These are phyloP conservation scores for Lasioglossum morio DNA, from an alignment of 2,888 invertebrate genomes.

Conservation along the genomic window DNA sequence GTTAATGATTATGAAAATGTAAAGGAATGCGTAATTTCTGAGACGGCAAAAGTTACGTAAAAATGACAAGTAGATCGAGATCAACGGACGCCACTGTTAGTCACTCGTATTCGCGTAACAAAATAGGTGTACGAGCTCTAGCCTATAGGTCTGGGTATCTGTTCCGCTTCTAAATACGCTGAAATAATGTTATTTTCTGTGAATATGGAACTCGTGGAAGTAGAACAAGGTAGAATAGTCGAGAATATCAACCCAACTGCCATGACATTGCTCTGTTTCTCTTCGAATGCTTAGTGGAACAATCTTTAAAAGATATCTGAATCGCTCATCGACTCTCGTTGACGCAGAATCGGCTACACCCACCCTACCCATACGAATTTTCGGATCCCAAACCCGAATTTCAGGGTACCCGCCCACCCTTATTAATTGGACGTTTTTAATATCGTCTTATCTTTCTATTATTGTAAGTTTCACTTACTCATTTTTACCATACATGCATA, in stretches of 20 bases:
- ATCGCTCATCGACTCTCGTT: background rate
- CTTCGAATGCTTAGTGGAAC: background rate
- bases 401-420: no score
- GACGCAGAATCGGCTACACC: no score
- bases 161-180: background rate
- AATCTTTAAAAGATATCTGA: background rate
- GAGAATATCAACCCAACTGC: background rate
- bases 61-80: background rate
- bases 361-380: no score
- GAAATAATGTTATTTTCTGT: background rate
- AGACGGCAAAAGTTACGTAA: background rate
- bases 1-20: background rate
- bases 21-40: background rate
- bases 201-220: background rate
- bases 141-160: background rate
- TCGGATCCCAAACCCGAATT: no score
- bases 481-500: no score
- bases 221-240: background rate
- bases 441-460: no score
- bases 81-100: background rate
- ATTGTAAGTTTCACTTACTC: no score
- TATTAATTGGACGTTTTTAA: no score
- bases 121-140: background rate
- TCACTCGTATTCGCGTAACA: background rate
- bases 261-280: background rate